phyloP scores from a whole-genome alignment of 2,797 vertebrate species.

The Phylloscopus collybita region DNA sequence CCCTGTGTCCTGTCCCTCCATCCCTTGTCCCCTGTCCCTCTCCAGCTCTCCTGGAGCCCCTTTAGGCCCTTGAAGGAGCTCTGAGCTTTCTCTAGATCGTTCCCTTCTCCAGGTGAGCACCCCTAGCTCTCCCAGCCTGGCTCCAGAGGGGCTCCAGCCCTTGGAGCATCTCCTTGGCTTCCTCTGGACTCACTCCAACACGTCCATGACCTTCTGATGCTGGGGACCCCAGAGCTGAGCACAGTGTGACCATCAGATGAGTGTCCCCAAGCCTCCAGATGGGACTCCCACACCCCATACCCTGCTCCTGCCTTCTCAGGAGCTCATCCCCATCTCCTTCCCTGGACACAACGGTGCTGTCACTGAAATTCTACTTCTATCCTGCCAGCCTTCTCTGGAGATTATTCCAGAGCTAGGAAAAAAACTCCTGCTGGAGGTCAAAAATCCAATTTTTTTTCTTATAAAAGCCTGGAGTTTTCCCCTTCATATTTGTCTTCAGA shows the following conservation, averaged over 20 bases:
- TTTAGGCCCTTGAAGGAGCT: rapidly evolving
- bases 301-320: not conserved
- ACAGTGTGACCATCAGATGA: not conserved
- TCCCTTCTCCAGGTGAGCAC: not conserved
- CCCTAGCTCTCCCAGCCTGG: not conserved
- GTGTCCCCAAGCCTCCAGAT: rapidly evolving
- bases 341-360: rapidly evolving
- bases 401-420: not conserved
- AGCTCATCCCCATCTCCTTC: not conserved
- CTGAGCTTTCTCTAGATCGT: not conserved
- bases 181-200: not conserved
- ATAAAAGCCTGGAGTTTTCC: not conserved
- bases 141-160: not conserved
- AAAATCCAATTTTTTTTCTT: not conserved
- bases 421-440: not conserved
- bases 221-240: not conserved
- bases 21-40: not conserved
- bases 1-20: not conserved
- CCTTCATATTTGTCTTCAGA: not conserved
- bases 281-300: rapidly evolving
- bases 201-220: rapidly evolving
- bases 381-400: not conserved
- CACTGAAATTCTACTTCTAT: not conserved
- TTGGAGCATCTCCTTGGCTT: rapidly evolving
- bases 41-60: not conserved